Evolutionary conservation across 1,140 invertebrate species (phyloP).

Genomic region (Thaumetopoea pityocampa): DNA sequence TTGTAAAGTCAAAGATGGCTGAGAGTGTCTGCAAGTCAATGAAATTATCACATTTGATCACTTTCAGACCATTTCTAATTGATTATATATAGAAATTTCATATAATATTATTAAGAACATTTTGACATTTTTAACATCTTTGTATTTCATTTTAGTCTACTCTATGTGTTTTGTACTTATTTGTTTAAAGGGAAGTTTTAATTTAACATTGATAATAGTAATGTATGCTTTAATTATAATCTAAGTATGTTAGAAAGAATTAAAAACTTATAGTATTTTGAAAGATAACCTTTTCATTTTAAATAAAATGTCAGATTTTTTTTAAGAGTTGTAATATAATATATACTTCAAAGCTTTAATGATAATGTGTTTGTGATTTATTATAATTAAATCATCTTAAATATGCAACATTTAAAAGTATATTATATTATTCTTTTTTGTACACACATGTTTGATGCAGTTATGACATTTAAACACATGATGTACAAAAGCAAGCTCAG

Average conservation of each 20-base stretch:
- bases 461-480: no score
- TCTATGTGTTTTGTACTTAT: slow-evolving; percentile 30
- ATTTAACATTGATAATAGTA: no score
- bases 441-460: no score
- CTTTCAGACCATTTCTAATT: slow-evolving; percentile 5
- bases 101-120: slow-evolving; percentile 27
- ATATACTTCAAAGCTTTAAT: no score
- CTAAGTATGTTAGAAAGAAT: slow-evolving; percentile 1
- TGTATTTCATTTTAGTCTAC: slow-evolving; percentile 17
- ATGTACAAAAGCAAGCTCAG: no score
- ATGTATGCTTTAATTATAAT: no score
- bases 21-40: slow-evolving; percentile 28
- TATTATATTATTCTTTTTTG: no score
- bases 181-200: slow-evolving; percentile 15
- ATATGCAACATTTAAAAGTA: no score
- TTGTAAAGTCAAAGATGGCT: slow-evolving; percentile 57
- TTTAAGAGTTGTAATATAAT: slow-evolving; percentile 8
- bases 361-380: no score
- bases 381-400: no score
- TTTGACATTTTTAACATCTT: slow-evolving; percentile 19
- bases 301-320: slow-evolving; percentile 28
- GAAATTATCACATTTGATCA: slow-evolving; percentile 11
- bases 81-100: slow-evolving; percentile 24
- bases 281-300: slow-evolving; percentile 44
- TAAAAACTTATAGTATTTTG: slow-evolving; percentile 26